Evolutionary conservation across 2,888 invertebrate species (phyloP), one percentile per base, ranked within the genome.

Genomic region (Vesta saturnalis): DNA sequence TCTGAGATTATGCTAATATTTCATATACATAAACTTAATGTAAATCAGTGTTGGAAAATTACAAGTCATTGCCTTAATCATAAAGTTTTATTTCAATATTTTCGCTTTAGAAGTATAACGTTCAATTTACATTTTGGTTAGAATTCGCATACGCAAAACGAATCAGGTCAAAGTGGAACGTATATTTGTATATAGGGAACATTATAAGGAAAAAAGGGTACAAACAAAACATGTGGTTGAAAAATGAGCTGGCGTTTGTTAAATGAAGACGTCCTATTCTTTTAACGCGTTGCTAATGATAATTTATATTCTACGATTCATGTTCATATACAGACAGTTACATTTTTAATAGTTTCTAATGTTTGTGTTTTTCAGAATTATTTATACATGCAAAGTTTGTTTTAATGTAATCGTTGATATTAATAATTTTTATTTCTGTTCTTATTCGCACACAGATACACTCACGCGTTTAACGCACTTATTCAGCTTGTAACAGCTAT

Each of bases 21-120:
- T 76, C 77, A 78, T 80, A 81, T 83, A 82, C 82, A 82, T 83
- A 83, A 82, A 81, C 80, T 82, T 82, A 81, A 82, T 81, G 82
- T 78, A 78, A 79, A 81, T 81, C 79, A 77, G 71, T 71, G 60
- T 57, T 75, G 74, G 72, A 74, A 76, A 75, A 76, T 79, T 77
- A 75, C 75, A 76, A 68, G 76, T 74, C 79, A 75, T 77, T 75
- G 70, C 71, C 75, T 73, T 72, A 76, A 73, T 69, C 78, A 77
- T 74, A 73, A 78, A 77, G 75, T 72, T 73, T 72, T 71, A 1
- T 71, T 66, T 67, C 22, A 52, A 58, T 57, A 59, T 52, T 59
- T 64, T 49, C 47, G 59, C 43, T 59, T 59, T 64, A 59, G 59
- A 59, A 58, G 58, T 64, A 58, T 64, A 49, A 49, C 43, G 30